Percentiles rank a stretch among this genome's conserved stretches.
Conservation (phyloP, 2,113 vertebrate species). For the Ochotona curzoniae region DNA sequence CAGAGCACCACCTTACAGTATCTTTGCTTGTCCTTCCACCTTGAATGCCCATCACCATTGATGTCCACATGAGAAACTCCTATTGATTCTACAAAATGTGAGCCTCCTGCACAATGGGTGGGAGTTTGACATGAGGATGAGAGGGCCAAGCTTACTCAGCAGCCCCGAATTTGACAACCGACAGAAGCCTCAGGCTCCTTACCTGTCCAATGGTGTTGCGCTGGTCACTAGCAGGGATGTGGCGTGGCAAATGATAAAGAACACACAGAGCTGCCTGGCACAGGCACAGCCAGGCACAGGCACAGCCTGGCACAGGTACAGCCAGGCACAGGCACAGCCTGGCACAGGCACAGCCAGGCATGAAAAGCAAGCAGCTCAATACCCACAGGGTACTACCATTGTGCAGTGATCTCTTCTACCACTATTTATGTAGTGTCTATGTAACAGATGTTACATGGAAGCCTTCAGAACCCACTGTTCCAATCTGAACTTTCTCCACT, state of each 20-base stretch:
- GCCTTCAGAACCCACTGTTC: neutral
- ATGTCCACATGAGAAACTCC: neutral
- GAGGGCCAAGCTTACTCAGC: neutral
- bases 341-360: neutral
- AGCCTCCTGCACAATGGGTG: neutral
- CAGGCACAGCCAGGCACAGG: neutral
- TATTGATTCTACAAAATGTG: conserved; percentile 38
- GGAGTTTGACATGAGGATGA: neutral
- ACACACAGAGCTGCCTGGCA: neutral
- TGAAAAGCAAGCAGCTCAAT: no score
- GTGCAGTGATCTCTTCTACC: neutral
- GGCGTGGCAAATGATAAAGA: neutral
- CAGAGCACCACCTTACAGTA: neutral
- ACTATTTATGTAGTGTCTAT: neutral
- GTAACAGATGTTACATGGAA: neutral
- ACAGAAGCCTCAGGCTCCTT: neutral
- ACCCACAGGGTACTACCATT: neutral
- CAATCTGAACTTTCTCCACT: neutral
- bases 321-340: neutral
- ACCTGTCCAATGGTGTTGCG: neutral
- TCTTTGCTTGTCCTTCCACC: neutral
- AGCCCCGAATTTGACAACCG: neutral
- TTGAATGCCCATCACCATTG: neutral
- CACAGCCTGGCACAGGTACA: neutral
- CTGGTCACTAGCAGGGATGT: no score